Evolutionary conservation across 2,888 invertebrate species (phyloP).

Genomic region (Drosophila kuntzei): DNA sequence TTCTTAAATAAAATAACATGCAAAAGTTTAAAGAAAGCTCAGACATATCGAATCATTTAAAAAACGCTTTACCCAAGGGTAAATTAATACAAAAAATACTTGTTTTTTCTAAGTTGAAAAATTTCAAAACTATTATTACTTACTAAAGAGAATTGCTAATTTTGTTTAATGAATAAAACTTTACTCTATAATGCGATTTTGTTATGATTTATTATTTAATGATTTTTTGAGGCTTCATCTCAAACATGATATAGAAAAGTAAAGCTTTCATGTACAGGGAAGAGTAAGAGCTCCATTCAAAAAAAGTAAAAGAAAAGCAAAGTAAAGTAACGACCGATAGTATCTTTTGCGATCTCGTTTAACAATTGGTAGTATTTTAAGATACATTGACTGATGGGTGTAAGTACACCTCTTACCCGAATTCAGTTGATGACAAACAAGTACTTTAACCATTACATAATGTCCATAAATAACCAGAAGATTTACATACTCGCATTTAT

Average conservation of each 20-base stretch:
- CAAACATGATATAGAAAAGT: neutral
- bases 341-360: conserved; percentile 1
- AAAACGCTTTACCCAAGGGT: too few relatives aligned
- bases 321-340: neutral
- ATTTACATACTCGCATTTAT: conserved; percentile 55
- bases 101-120: too few relatives aligned
- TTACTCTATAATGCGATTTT: too few relatives aligned
- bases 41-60: too few relatives aligned
- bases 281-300: neutral
- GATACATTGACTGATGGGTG: conserved; percentile 28
- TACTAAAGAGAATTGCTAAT: too few relatives aligned
- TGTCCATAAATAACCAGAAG: conserved; percentile 64
- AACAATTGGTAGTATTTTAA: conserved; percentile 7
- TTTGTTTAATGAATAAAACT: too few relatives aligned
- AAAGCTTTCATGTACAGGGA: neutral
- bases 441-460: conserved; percentile 63
- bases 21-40: too few relatives aligned
- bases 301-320: neutral
- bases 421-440: conserved; percentile 38
- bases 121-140: too few relatives aligned
- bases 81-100: too few relatives aligned
- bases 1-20: too few relatives aligned
- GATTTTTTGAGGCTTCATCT: neutral
- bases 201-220: neutral
- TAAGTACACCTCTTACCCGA: conserved; percentile 17